Base-by-base conservation (phyloP, 1,140 invertebrate genomes). In the Saxidomus purpurata region DNA sequence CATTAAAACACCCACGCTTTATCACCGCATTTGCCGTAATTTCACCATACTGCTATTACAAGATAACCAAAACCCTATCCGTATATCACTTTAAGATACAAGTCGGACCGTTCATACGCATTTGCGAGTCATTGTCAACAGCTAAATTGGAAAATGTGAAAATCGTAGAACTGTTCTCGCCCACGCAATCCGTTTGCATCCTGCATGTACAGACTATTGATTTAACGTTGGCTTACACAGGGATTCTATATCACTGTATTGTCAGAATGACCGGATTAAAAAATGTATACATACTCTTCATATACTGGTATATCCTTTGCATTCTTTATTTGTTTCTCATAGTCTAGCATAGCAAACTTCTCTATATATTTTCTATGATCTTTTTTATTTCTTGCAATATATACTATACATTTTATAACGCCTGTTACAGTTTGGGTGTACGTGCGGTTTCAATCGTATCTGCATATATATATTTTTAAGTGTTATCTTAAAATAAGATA, bases 141-240 rank as follows among this genome's bases (percentile, higher is more conserved):
- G 71, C n/a, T 76, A 76, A 76, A 76, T 76, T 76, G 71, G 71
- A 76, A 76, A 76, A 76, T 49, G 71, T 49, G 71, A 76, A 76
- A 76, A 76, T 52, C 71, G 71, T 49, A 76, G 40, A 76, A 49
- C 71, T 38, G 11, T n/a, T 31, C 55, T 52, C 43, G 71, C 71
- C 71, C 71, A 76, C 71, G 71, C 71, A 76, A 76, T 76, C 25
- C 22, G 19, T 2, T n/a, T 76, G 22, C 43, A 25, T 17, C 38
- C 22, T 52, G 40, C 71, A 76, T 76, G 71, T 76, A 76, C 13
- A 47, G 34, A 38, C 4, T 76, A 76, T 76, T 76, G 71, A 76
- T 76, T 49, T 49, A 38, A 34, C 22, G 34, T 19, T 49, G 71
- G 38, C 22, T 49, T 76, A 52, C 43, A 43, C 38, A 15, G 34